Conservation (phyloP, 2,113 vertebrate species). For the Tupaia chinensis region DNA sequence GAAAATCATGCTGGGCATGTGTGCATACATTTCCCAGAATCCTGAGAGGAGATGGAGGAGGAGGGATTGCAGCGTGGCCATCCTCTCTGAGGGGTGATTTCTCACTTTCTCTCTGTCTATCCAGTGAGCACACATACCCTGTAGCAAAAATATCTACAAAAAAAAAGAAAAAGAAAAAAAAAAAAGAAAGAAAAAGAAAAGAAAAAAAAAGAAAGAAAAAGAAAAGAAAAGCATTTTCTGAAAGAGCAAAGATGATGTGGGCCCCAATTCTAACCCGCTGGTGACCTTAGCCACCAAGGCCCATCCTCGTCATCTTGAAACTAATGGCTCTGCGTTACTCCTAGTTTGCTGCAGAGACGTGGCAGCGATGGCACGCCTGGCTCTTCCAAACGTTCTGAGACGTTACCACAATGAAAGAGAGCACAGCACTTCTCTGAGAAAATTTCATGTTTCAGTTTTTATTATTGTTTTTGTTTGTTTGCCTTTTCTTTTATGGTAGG, state of each 20-base stretch:
- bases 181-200: no score
- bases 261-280: not conserved
- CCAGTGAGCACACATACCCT: no score
- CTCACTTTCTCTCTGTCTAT: no score
- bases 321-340: not conserved
- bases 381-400: not conserved
- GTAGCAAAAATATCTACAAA: no score
- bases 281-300: not conserved
- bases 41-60: no score
- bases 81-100: no score
- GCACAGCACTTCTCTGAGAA: not conserved
- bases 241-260: not conserved
- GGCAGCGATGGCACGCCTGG: not conserved
- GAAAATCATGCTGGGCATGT: no score
- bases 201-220: no score
- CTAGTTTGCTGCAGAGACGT: not conserved
- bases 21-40: no score
- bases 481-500: not conserved
- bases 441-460: not conserved
- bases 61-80: no score
- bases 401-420: not conserved
- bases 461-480: not conserved
- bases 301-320: not conserved
- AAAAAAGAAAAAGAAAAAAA: no score
- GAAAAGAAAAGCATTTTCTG: no score